phyloP scores from a whole-genome alignment of 2,113 vertebrate genomes.

The Emydocephalus ijimae region DNA sequence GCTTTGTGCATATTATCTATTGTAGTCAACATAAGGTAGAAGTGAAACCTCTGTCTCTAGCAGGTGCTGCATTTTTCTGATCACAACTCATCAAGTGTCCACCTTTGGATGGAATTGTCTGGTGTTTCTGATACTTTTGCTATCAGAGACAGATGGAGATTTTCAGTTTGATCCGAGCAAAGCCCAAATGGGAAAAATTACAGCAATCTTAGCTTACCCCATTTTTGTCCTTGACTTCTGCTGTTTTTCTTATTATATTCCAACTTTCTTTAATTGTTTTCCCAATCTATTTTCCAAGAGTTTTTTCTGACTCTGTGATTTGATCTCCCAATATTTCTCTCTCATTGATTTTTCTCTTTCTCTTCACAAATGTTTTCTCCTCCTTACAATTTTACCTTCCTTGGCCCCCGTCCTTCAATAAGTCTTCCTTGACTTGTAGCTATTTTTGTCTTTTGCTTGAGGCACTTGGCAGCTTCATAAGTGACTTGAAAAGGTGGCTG shows the following conservation, averaged over 20 bases:
- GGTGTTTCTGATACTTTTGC: neutral
- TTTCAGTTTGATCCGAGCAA: neutral
- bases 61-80: neutral
- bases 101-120: neutral
- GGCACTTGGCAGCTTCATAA: neutral
- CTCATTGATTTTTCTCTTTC: neutral
- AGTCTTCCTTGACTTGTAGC: neutral
- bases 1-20: neutral
- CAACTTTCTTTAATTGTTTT: neutral
- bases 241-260: neutral
- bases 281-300: neutral
- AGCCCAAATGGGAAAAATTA: neutral
- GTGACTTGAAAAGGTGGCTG: neutral
- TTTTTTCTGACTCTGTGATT: neutral
- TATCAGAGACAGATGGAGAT: neutral
- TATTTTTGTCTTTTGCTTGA: neutral
- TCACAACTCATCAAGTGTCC: neutral
- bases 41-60: neutral
- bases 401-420: neutral
- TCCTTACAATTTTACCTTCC: neutral
- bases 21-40: neutral
- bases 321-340: neutral
- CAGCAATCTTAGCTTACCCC: neutral
- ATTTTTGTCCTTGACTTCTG: no score
- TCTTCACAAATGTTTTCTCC: neutral